These are phyloP conservation scores for Bufo bufo DNA, from an alignment of 2,113 vertebrate species.

Conservation along the genomic window DNA sequence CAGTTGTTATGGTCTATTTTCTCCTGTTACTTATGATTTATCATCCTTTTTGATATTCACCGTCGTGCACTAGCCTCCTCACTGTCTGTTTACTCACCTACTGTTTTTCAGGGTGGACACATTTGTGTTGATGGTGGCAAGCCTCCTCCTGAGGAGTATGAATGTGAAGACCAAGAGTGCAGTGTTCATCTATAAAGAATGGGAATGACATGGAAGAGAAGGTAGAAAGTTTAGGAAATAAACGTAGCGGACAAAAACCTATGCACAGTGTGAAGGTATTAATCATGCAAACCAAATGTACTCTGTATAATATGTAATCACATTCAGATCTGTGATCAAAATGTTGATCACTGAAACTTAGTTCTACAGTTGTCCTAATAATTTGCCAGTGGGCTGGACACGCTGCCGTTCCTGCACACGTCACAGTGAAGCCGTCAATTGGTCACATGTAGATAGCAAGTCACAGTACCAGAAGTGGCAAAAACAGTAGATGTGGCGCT, in stretches of 20 bases:
- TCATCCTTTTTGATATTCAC: no score
- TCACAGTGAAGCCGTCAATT: no score
- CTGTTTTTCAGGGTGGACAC: constrained; percentile 67
- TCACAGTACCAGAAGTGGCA: no score
- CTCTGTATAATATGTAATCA: background rate
- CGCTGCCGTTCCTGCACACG: no score
- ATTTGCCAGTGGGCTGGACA: no score
- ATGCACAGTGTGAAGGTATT: background rate
- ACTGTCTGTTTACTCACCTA: constrained; percentile 59
- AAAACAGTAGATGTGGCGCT: no score
- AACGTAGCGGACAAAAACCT: background rate
- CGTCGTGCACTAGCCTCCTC: background rate
- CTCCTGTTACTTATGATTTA: no score
- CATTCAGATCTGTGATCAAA: no score
- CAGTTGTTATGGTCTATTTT: no score
- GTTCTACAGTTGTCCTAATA: no score
- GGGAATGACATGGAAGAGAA: background rate
- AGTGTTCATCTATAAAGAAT: constrained; percentile 62
- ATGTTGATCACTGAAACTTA: no score
- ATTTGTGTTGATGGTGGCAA: constrained; percentile 68
- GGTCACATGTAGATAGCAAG: no score
- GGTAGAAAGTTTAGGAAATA: background rate
- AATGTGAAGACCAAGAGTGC: constrained; percentile 61
- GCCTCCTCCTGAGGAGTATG: constrained; percentile 60
- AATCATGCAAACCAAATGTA: background rate